Base-by-base conservation (phyloP, 2,797 vertebrate genomes). In the Gorsachius magnificus region DNA sequence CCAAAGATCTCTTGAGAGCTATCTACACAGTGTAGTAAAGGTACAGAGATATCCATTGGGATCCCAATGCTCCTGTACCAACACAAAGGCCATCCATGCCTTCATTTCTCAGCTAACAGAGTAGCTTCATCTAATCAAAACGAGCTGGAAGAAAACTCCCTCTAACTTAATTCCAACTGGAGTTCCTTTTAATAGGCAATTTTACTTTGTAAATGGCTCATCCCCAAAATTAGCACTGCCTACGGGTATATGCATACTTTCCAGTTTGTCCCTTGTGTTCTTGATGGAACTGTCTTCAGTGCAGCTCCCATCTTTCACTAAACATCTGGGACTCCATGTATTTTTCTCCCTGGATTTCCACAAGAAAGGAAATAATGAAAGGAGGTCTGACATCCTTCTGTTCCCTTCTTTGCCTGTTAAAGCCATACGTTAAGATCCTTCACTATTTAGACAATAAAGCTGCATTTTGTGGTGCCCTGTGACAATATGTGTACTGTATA, bases 271-370 rank as follows among this genome's bases (percentile, higher is more conserved):
- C 14, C 26, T 60, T 69, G 45, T 15, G 11, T 22, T 86, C 48
- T 63, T 63, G n/a, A 56, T 48, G 31, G 35, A 60, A 56, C 25
- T 58, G 9, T 33, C n/a, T 63, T 43, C 33, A 92, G 50, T n/a
- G 25, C 16, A 46, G 35, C 4, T 38, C 11, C 26, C 4, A 24
- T 17, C 38, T 71, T 87, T 56, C 13, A 8, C 51, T 70, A 63
- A 41, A 35, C 1, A 0, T 10, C 28, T 83, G 25, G 16, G 21
- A 58, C 26, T 82, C 14, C 2, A 1, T 5, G 1, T n/a, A 58
- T 31, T 68, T 83, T 83, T 38, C 13, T 51, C 26, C 1, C 0
- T 58, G 29, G 53, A 48, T 56, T 90, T 87, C 45, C 28, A 70
- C 13, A 70, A 45, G 58, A 79, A 92, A 77, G 17, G 19, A 75